These are phyloP conservation scores for Vulpes ferrilata DNA, from an alignment of 2,113 vertebrate genomes.

Conservation along the genomic window DNA sequence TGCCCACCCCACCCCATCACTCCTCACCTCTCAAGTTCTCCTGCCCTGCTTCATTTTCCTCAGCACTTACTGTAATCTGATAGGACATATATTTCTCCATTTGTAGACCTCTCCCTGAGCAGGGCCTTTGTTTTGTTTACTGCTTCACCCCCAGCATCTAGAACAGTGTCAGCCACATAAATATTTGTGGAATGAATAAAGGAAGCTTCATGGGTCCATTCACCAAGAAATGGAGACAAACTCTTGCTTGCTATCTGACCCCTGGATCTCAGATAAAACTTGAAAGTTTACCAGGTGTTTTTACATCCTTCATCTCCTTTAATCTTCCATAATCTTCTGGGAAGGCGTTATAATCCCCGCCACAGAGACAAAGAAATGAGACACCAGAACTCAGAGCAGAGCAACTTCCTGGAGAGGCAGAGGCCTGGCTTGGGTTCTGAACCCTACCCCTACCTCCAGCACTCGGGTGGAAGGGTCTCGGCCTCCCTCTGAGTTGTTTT, in stretches of 20 bases:
- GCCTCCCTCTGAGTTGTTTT: background rate
- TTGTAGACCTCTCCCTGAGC: background rate
- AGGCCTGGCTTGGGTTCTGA: background rate
- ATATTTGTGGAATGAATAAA: background rate
- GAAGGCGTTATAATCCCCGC: background rate
- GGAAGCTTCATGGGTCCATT: background rate
- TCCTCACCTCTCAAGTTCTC: background rate
- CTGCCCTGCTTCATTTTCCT: background rate
- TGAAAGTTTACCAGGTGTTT: background rate
- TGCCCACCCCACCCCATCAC: background rate
- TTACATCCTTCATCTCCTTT: background rate
- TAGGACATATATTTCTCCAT: background rate
- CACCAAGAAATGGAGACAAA: constrained; percentile 39
- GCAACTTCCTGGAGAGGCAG: background rate
- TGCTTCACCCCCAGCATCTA: background rate
- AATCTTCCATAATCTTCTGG: background rate
- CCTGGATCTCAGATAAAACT: background rate
- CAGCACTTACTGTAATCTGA: background rate
- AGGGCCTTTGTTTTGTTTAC: background rate
- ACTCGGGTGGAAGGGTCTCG: background rate
- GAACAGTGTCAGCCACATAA: background rate
- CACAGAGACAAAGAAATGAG: constrained; percentile 6
- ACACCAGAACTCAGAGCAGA: background rate
- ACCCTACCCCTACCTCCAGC: rapidly evolving
- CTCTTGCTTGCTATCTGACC: background rate